These are phyloP conservation scores for Oxyura jamaicensis DNA, from an alignment of 2,113 vertebrate species.

Conservation along the genomic window DNA sequence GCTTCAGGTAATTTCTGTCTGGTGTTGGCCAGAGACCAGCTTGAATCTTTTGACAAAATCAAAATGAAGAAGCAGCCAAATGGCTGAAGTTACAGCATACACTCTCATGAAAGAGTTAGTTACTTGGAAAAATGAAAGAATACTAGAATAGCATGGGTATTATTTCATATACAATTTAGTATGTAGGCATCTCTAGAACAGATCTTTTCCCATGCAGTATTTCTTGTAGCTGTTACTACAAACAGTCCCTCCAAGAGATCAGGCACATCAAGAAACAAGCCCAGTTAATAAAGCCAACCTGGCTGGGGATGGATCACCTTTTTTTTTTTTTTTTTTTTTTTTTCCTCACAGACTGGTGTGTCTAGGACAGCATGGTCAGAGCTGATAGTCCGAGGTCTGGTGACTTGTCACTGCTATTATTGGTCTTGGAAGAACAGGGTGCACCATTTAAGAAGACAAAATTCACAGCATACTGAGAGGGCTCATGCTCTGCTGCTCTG, in stretches of 20 bases:
- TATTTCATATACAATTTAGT: background rate
- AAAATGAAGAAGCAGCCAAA: background rate
- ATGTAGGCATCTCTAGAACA: background rate
- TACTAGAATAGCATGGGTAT: background rate
- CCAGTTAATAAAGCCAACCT: background rate
- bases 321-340: background rate
- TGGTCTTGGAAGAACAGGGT: background rate
- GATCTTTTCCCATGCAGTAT: background rate
- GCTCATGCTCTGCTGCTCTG: background rate
- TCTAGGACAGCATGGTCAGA: background rate
- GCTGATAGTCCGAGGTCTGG: background rate
- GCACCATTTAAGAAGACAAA: background rate
- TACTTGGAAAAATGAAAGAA: background rate
- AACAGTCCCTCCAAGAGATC: background rate
- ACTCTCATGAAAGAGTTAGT: background rate
- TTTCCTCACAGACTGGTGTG: rapidly evolving
- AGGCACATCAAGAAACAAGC: background rate
- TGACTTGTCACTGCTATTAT: background rate
- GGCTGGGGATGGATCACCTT: background rate
- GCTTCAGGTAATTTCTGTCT: background rate
- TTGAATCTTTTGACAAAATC: background rate
- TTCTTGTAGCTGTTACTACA: background rate
- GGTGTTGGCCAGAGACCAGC: background rate
- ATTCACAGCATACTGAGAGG: background rate
- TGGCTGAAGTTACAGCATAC: background rate